phyloP scores from a whole-genome alignment of 2,888 invertebrate species.

The Drosophila cracens region DNA sequence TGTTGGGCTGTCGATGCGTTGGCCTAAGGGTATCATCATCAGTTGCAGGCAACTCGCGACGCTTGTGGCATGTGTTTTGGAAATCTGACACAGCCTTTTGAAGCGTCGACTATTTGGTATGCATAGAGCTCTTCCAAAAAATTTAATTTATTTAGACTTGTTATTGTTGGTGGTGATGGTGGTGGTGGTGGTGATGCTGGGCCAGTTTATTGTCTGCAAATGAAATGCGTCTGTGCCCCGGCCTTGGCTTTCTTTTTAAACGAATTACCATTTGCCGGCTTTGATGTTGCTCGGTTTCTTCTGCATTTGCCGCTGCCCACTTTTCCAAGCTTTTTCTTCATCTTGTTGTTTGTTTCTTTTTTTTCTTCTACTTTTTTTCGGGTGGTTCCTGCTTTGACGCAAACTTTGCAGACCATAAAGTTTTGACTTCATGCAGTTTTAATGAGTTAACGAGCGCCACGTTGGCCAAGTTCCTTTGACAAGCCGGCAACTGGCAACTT shows the following conservation, averaged over 20 bases:
- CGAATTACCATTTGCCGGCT: slow-evolving; percentile 75
- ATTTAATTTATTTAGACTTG: slow-evolving; percentile 78
- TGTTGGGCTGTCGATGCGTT: slow-evolving; percentile 44
- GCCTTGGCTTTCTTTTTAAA: slow-evolving; percentile 68
- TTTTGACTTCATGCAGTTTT: slow-evolving; percentile 81
- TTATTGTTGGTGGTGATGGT: slow-evolving; percentile 43
- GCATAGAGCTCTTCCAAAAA: slow-evolving; percentile 70
- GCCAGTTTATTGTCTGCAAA: slow-evolving; percentile 76
- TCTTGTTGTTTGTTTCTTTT: slow-evolving; percentile 15
- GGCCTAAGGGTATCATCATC: slow-evolving; percentile 56
- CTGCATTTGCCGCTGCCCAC: slow-evolving; percentile 51
- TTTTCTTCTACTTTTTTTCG: slow-evolving; percentile 38
- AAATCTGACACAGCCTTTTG: slow-evolving; percentile 55
- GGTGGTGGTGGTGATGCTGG: slow-evolving; percentile 8
- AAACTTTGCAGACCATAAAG: slow-evolving; percentile 82
- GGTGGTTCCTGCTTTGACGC: slow-evolving; percentile 65
- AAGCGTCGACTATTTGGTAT: slow-evolving; percentile 65
- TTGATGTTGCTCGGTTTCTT: slow-evolving; percentile 73
- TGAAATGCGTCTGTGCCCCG: slow-evolving; percentile 65
- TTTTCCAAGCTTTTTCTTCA: slow-evolving; percentile 43
- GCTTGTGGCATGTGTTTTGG: slow-evolving; percentile 55
- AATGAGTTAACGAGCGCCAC: slow-evolving; percentile 79
- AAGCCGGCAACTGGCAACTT: slow-evolving; percentile 39
- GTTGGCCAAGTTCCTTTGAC: slow-evolving; percentile 68
- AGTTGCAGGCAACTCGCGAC: slow-evolving; percentile 53